Base-by-base conservation (phyloP, 2,888 invertebrate genomes). In the Leucania comma region DNA sequence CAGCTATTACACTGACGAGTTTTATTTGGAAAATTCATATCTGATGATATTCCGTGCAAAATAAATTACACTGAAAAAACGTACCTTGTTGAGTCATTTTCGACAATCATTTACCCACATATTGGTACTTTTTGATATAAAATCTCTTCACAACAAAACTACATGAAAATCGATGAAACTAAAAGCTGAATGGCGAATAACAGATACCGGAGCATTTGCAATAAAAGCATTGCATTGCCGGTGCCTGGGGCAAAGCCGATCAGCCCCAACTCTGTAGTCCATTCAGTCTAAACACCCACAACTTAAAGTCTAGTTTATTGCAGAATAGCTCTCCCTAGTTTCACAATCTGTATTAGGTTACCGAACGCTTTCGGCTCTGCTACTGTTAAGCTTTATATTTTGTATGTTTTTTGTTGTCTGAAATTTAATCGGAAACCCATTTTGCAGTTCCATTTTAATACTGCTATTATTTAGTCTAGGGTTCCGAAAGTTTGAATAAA, bases 261-360 rank as follows among this genome's bases (percentile, higher is more conserved):
- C 87, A 79, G 74, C 75, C 78, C 82, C 68, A 63, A 81, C 84
- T 78, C 74, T 62, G 62, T 73, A 75, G 67, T 68, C 86, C 76
- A 80, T 88, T 88, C 86, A 85, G 83, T 82, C 88, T 88, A 88
- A 91, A 81, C 83, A 82, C 83, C 76, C 72, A 84, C 81, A 87
- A 86, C 85, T 89, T 89, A 90, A 88, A 89, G 90, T 88, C 86
- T 86, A 90, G 81, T 91, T 88, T 89, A 87, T 88, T 86, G 85
- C 81, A 78, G 81, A 86, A 87, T 75, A 82, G 69, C 75, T 74
- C 75, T 77, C 72, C 79, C 81, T 79, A 80, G 77, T 82, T 85
- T 78, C 66, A 79, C 88, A 86, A 88, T 84, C 82, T 81, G 90
- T 90, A 89, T 93, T 90, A 87, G 87, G 90, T 91, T 91, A 91